Percentiles rank a stretch among this genome's conserved stretches.
These are phyloP conservation scores for Malurus alboscapulatus DNA, from an alignment of 2,113 vertebrate species.

Conservation along the genomic window DNA sequence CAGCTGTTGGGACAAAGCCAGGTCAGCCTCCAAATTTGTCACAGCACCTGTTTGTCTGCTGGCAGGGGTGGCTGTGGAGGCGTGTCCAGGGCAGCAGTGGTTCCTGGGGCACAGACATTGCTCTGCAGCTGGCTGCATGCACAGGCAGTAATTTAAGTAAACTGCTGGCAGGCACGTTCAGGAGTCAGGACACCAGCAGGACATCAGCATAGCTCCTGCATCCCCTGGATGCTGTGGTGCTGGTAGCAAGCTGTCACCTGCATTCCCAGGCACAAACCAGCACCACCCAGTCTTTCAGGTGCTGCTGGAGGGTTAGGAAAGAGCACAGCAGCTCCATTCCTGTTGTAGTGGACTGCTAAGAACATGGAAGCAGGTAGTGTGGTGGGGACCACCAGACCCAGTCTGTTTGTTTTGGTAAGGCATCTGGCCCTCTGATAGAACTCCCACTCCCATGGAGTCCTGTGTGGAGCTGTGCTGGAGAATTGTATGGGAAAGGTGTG, in stretches of 20 bases:
- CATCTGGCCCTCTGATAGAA: neutral
- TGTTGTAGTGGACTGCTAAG: neutral
- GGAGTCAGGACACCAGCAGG: neutral
- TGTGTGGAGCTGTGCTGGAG: neutral
- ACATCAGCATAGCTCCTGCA: neutral
- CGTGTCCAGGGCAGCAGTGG: neutral
- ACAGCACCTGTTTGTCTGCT: neutral
- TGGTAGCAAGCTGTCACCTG: neutral
- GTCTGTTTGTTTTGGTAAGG: neutral
- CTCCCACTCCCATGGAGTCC: accelerated
- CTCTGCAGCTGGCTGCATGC: neutral
- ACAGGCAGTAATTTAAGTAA: neutral
- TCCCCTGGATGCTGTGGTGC: accelerated
- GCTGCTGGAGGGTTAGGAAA: neutral
- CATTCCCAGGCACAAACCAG: accelerated
- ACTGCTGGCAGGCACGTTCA: neutral
- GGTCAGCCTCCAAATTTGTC: neutral
- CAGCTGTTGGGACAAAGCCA: neutral
- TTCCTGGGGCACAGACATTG: neutral
- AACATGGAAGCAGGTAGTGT: neutral
- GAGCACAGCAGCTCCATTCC: neutral
- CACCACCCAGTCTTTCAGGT: neutral
- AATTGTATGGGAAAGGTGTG: neutral
- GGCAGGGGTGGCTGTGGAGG: neutral
- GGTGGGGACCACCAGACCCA: neutral